Conservation (phyloP, 2,113 vertebrate species). For the Anthoscopus minutus region DNA sequence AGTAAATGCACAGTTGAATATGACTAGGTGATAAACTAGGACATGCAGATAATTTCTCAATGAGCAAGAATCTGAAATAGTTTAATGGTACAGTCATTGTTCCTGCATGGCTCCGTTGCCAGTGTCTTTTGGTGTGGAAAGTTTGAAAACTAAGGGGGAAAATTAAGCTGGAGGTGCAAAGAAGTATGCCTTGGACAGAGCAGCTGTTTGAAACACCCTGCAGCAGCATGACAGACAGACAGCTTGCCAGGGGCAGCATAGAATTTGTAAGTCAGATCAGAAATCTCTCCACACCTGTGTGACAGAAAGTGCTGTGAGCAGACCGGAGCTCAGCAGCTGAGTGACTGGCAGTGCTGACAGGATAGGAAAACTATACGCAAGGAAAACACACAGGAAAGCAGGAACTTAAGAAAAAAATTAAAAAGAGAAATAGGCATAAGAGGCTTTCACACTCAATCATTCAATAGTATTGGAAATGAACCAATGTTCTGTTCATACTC, state of each 20-base stretch:
- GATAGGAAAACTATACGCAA: background rate
- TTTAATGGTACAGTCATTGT: background rate
- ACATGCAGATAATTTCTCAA: background rate
- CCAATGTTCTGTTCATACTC: constrained; percentile 24
- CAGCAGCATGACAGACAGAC: background rate
- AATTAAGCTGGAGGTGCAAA: background rate
- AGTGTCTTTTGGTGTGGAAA: background rate
- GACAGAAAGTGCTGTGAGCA: background rate
- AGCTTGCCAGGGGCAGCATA: background rate
- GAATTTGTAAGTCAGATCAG: background rate
- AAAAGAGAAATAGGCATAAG: background rate
- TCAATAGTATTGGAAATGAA: constrained; percentile 28
- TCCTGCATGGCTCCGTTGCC: background rate
- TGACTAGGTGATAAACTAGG: background rate
- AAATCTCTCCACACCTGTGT: constrained; percentile 45
- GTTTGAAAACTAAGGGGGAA: background rate
- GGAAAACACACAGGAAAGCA: constrained; percentile 41
- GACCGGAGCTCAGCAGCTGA: background rate
- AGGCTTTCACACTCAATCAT: constrained; percentile 25
- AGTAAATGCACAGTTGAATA: background rate
- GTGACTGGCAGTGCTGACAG: constrained; percentile 20
- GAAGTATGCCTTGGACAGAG: background rate
- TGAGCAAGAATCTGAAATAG: background rate
- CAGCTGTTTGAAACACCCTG: background rate
- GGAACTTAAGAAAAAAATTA: background rate